These are phyloP conservation scores for Pogonocherus hispidulus DNA, from an alignment of 2,888 invertebrate species.

Conservation along the genomic window DNA sequence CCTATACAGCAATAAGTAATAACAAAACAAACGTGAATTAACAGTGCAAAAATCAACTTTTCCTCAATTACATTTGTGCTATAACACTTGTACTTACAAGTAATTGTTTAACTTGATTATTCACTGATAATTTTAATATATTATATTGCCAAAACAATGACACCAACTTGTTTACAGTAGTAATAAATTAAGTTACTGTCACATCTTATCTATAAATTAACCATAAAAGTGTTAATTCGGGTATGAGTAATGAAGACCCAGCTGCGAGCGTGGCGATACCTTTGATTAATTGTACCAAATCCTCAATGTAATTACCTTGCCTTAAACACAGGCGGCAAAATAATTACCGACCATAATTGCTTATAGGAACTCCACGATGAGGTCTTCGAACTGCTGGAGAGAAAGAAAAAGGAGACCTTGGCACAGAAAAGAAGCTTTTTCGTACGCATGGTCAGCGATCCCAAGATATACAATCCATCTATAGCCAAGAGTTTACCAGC, in stretches of 20 bases:
- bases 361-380: conserved; percentile 76
- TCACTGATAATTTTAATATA: too few species aligned
- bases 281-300: neutral
- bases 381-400: conserved; percentile 80
- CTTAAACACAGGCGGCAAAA: neutral
- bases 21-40: too few species aligned
- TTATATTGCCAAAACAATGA: too few species aligned
- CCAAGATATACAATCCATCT: conserved; percentile 95
- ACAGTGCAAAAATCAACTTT: too few species aligned
- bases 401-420: conserved; percentile 83
- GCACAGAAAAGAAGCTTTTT: conserved; percentile 96
- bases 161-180: too few species aligned
- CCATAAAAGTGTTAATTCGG: neutral
- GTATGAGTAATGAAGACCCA: neutral
- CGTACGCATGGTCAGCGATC: conserved; percentile 98
- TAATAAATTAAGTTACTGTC: neutral
- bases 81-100: too few species aligned
- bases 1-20: too few species aligned
- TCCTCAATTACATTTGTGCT: too few species aligned
- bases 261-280: neutral
- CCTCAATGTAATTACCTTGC: neutral
- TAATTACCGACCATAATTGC: conserved; percentile 8
- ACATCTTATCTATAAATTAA: neutral
- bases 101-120: too few species aligned
- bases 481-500: conserved; percentile 84